Conservation (phyloP, 2,888 invertebrate genomes). For the Zootermopsis nevadensis region DNA sequence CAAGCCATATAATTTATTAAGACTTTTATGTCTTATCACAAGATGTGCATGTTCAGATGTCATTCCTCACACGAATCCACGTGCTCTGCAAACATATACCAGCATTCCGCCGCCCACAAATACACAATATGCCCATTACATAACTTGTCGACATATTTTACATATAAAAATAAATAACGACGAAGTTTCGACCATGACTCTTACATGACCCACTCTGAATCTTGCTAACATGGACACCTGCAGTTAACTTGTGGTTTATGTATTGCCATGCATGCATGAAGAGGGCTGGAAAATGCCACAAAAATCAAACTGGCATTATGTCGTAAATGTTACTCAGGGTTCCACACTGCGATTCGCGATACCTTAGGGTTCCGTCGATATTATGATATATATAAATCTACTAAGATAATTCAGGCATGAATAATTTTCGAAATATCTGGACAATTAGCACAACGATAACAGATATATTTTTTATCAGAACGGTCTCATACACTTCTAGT, state of each 20-base stretch:
- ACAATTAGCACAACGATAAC: no score
- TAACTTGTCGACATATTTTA: neutral
- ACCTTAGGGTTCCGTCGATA: no score
- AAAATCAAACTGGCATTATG: no score
- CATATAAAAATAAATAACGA: neutral
- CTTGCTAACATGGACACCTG: slow-evolving; percentile 7
- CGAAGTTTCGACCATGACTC: neutral
- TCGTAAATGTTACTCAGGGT: no score
- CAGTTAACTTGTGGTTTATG: neutral
- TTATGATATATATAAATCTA: no score
- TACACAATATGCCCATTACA: neutral
- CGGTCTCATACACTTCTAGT: no score
- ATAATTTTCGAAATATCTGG: no score
- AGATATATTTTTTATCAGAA: no score
- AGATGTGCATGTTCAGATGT: neutral
- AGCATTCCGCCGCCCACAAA: neutral
- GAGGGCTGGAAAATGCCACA: neutral
- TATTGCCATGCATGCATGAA: neutral
- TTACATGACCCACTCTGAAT: neutral
- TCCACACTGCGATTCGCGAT: no score
- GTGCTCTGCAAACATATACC: neutral
- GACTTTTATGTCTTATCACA: neutral
- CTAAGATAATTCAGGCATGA: no score
- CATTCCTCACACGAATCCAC: neutral
- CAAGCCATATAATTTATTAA: neutral